Percentiles rank a stretch among this genome's conserved stretches.
Evolutionary conservation across 2,888 invertebrate genomes (phyloP).

Genomic region (Watsonalla cultraria): DNA sequence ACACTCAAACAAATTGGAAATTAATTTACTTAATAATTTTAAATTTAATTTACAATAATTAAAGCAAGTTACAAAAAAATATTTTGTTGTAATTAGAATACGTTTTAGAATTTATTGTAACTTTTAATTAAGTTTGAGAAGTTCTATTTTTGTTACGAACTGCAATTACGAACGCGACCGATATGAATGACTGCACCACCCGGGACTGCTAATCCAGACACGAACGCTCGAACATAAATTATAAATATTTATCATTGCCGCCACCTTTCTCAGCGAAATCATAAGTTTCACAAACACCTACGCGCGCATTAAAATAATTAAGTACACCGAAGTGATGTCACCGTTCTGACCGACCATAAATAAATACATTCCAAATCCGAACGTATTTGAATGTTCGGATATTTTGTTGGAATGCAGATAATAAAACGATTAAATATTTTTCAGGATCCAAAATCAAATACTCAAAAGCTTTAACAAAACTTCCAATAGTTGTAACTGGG

Average conservation of each 20-base stretch:
- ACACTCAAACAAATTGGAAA: not conserved
- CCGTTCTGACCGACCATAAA: constrained; percentile 30
- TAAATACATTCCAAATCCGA: not conserved
- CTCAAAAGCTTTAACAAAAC: constrained; percentile 43
- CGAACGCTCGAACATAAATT: constrained; percentile 16
- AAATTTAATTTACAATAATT: not conserved
- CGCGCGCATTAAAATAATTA: constrained; percentile 20
- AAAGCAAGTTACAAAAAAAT: not conserved
- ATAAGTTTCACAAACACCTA: constrained; percentile 15
- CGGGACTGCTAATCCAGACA: constrained; percentile 7
- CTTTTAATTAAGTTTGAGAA: constrained; percentile 7
- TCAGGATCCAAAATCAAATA: constrained; percentile 41
- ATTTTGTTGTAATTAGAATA: too few species aligned
- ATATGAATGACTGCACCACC: not conserved
- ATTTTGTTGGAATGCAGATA: not conserved
- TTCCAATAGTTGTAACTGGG: constrained; percentile 19
- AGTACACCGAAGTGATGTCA: constrained; percentile 22
- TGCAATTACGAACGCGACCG: not conserved
- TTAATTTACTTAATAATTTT: not conserved
- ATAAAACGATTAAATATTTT: constrained; percentile 17
- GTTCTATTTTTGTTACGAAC: not conserved
- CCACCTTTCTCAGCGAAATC: constrained; percentile 29
- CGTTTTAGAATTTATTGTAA: too few species aligned
- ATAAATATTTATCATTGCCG: constrained; percentile 23
- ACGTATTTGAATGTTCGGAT: not conserved